Percentiles rank a stretch among this genome's conserved stretches.
These are phyloP conservation scores for Pogonocherus hispidulus DNA, from an alignment of 2,888 invertebrate genomes.

Conservation along the genomic window DNA sequence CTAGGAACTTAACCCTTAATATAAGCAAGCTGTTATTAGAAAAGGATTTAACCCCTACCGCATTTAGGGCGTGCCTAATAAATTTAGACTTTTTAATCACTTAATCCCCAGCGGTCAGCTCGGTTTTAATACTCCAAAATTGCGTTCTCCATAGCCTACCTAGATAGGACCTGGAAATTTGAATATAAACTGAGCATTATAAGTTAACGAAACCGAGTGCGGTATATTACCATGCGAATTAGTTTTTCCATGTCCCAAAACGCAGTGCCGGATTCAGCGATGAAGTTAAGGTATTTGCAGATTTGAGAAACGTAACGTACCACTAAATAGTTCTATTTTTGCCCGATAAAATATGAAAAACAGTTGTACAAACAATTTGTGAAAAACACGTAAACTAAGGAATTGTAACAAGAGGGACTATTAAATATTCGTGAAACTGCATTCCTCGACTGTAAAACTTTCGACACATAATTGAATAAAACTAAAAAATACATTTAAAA, in stretches of 20 bases:
- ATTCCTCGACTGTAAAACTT: no score
- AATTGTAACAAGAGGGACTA: no score
- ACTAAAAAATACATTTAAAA: no score
- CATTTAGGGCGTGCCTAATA: slow-evolving; percentile 23
- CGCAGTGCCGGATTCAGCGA: neutral
- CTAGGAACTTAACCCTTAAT: slow-evolving; percentile 13
- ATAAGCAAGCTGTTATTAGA: slow-evolving; percentile 16
- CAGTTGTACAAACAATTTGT: no score
- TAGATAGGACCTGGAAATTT: slow-evolving; percentile 17
- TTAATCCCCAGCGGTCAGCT: slow-evolving; percentile 23
- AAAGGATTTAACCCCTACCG: slow-evolving; percentile 20
- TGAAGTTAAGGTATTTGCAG: neutral
- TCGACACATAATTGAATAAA: no score
- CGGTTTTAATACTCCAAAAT: slow-evolving; percentile 27
- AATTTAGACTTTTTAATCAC: slow-evolving; percentile 31
- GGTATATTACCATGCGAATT: neutral
- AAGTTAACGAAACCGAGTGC: slow-evolving; percentile 21
- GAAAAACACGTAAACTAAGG: no score
- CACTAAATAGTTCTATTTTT: no score
- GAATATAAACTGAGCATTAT: slow-evolving; percentile 22
- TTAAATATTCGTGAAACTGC: no score
- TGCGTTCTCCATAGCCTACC: slow-evolving; percentile 15
- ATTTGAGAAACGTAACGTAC: no score
- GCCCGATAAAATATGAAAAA: no score
- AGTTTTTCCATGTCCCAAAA: slow-evolving; percentile 4